Conservation (phyloP, 2,797 vertebrate species). For the Anguilla pacifica region DNA sequence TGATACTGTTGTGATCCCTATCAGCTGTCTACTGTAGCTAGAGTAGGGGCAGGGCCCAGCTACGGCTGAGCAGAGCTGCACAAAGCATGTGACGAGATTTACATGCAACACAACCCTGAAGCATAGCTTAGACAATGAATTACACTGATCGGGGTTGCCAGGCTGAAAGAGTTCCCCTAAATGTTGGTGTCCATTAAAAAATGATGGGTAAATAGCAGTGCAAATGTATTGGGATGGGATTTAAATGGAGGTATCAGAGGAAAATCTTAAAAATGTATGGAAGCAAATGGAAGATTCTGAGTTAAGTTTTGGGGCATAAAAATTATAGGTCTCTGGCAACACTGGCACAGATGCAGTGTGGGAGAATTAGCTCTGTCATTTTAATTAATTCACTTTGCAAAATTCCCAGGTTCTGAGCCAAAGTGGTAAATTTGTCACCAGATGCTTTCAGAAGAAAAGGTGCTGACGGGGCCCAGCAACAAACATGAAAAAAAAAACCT, state of each 20-base stretch:
- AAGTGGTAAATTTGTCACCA: slow-evolving; percentile 4
- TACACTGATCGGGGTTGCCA: background rate
- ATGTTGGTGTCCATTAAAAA: too few relatives aligned
- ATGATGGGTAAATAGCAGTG: too few relatives aligned
- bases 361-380: background rate
- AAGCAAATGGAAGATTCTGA: too few relatives aligned
- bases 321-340: background rate
- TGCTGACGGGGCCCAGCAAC: background rate
- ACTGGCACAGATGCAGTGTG: background rate
- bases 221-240: too few relatives aligned
- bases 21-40: background rate
- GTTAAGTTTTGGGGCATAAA: too few relatives aligned
- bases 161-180: background rate
- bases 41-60: background rate
- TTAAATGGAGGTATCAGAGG: too few relatives aligned
- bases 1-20: background rate
- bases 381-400: slow-evolving; percentile 7
- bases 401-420: slow-evolving; percentile 1
- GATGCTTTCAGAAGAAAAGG: slow-evolving; percentile 1
- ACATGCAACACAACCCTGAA: background rate
- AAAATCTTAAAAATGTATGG: too few relatives aligned
- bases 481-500: background rate
- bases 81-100: background rate
- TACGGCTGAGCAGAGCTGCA: background rate
- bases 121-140: background rate